A percentile compares a stretch with the other conserved stretches of the same genome.
Conservation (phyloP, 2,888 invertebrate genomes). For the Parnassius glacialis region DNA sequence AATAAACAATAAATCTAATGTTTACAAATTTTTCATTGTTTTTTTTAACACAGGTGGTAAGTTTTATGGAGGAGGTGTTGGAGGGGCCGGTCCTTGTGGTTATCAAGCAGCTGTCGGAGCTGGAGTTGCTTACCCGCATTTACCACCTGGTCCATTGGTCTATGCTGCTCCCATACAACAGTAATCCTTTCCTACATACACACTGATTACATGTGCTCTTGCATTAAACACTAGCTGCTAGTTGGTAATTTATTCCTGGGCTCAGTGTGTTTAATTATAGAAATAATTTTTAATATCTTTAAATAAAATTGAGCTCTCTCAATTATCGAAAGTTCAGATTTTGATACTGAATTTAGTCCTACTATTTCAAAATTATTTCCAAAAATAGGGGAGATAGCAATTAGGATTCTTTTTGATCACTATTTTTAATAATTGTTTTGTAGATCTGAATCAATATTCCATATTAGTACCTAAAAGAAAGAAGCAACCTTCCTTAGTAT, state of each 20-base stretch:
- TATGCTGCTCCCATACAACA: slow-evolving; percentile 87
- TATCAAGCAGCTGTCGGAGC: slow-evolving; percentile 85
- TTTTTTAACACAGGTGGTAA: slow-evolving; percentile 82
- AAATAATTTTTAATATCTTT: slow-evolving; percentile 14
- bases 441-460: slow-evolving; percentile 69
- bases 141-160: slow-evolving; percentile 79
- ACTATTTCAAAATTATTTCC: slow-evolving; percentile 36
- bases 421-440: slow-evolving; percentile 49
- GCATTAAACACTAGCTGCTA: slow-evolving; percentile 16
- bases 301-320: slow-evolving; percentile 17
- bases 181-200: slow-evolving; percentile 61
- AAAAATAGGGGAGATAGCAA: slow-evolving; percentile 4
- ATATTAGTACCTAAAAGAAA: too few species aligned
- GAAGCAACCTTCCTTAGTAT: slow-evolving; percentile 47
- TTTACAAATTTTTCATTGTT: not conserved
- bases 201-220: slow-evolving; percentile 14
- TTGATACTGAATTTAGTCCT: slow-evolving; percentile 48
- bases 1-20: not conserved
- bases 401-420: slow-evolving; percentile 37
- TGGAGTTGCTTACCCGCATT: slow-evolving; percentile 82
- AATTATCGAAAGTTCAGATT: slow-evolving; percentile 14
- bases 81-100: slow-evolving; percentile 80
- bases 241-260: slow-evolving; percentile 1
- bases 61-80: slow-evolving; percentile 87
- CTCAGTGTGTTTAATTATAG: slow-evolving; percentile 1